Percentiles rank a stretch among this genome's conserved stretches.
phyloP scores from a whole-genome alignment of 1,140 invertebrate species.

The Stegodyphus mimosarum region DNA sequence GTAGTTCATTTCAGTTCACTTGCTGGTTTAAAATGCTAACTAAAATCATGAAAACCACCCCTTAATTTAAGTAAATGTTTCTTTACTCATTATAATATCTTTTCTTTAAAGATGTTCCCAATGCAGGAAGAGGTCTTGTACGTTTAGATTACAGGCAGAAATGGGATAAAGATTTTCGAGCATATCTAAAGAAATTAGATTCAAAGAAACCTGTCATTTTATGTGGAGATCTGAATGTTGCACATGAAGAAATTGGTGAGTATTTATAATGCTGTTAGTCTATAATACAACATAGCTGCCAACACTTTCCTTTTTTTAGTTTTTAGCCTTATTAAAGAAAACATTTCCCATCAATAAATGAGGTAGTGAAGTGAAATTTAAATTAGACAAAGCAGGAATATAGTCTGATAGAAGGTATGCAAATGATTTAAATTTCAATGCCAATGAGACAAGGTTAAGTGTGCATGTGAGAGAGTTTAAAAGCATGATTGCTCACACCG shows the following conservation, averaged over 20 bases:
- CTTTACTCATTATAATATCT: neutral
- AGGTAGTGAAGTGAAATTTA: too few relatives aligned
- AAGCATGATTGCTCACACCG: too few relatives aligned
- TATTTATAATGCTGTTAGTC: constrained; percentile 30
- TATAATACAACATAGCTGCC: too few relatives aligned
- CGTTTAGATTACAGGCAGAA: constrained; percentile 87
- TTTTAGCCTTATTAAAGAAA: too few relatives aligned
- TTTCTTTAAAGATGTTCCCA: constrained; percentile 76
- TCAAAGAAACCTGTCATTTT: constrained; percentile 92
- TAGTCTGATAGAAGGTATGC: too few relatives aligned
- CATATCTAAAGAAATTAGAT: constrained; percentile 84
- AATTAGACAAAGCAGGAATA: too few relatives aligned
- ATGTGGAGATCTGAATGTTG: constrained; percentile 97
- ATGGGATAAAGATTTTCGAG: constrained; percentile 80
- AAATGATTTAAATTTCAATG: too few relatives aligned
- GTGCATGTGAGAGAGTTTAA: too few relatives aligned
- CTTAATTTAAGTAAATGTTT: neutral
- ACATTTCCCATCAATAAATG: too few relatives aligned
- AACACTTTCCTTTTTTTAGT: too few relatives aligned
- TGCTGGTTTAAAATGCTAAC: neutral
- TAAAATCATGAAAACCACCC: too few relatives aligned
- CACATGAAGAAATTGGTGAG: constrained; percentile 91
- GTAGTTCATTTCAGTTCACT: neutral
- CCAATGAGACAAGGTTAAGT: too few relatives aligned
- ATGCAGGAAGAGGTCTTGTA: constrained; percentile 83